Evolutionary conservation across 1,140 invertebrate genomes (phyloP), one percentile per base, ranked within the genome.

Genomic region (Paracyclopina nana): DNA sequence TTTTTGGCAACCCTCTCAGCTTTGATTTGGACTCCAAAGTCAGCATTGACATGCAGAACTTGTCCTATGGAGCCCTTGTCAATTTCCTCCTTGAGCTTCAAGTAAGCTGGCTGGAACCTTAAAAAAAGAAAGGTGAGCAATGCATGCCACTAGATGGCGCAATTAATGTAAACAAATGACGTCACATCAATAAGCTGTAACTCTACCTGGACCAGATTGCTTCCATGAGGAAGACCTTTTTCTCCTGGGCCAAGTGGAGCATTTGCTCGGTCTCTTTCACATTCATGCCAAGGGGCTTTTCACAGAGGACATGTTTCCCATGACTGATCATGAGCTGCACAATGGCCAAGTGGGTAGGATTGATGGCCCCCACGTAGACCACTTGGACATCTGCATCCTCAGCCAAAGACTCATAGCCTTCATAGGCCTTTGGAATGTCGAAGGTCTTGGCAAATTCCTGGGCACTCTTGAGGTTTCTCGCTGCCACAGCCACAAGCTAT

Each of bases 181-280:
- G n/a, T n/a, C n/a, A n/a, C n/a, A n/a, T n/a, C n/a, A n/a, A n/a
- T n/a, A n/a, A n/a, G n/a, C n/a, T n/a, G n/a, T n/a, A n/a, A n/a
- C n/a, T 78, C 58, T 74, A 85, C 24, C 82, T 68, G 26, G 77
- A 79, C 83, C 84, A 90, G 28, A 85, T 69, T 11, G 74, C 82
- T 60, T 86, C 83, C 79, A 85, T 83, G 0, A 87, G 60, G 59
- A 87, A 83, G 0, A 80, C 58, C 4, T 77, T 73, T 59, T 77
- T 77, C 2, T 62, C 58, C 53, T 63, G 68, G 0, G 79, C 77
- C 29, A 62, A 52, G 1, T 69, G 61, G 0, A 80, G 61, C 16
- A 82, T 57, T 54, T 72, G 69, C 46, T 66, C 63, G 0, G 74
- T 69, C 63, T 81, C 71, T 55, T 75, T 74, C 14, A 67, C 60